Evolutionary conservation across 2,797 vertebrate genomes (phyloP), one percentile per base, ranked within the genome.

Genomic region (Poeciliopsis gracilis): DNA sequence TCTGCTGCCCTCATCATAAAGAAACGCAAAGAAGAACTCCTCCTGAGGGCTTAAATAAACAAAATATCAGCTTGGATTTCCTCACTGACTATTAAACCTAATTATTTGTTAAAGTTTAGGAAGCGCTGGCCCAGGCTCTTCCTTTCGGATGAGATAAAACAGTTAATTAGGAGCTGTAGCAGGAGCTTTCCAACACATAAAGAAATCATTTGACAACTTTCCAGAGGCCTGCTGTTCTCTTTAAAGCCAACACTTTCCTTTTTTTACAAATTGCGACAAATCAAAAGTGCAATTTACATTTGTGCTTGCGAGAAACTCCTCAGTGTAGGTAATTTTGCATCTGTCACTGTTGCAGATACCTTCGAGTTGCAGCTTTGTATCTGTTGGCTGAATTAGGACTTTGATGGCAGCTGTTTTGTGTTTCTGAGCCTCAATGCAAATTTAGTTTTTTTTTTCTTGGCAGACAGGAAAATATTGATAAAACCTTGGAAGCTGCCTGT

Each of bases 21-120:
- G n/a, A 4, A 45, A 63, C 36, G 47, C 7, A 25, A 46, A 57
- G 12, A 8, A 67, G 13, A 47, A 28, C 18, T 59, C 43, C 9
- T 57, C 43, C 45, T 23, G 7, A 61, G 72, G 61, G 25, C 13
- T 76, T 79, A 43, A 49, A 75, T 69, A 13, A 79, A 0, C 49
- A 16, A 47, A 38, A 30, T 55, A 46, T 33, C 13, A 67, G 63
- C 63, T 49, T 53, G 25, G 5, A 33, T 49, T 33, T 15, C n/a
- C 25, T 70, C 23, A 63, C 30, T 74, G 51, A 47, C 28, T 63
- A 49, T 49, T 57, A 55, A 18, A 41, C 10, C 25, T 55, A 74
- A 53, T 55, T 51, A 73, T 53, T 73, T 51, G 30, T 73, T 49
- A n/a, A 85, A 77, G 57, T 74, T 81, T 5, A 30, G 61, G 28